Evolutionary conservation across 2,797 vertebrate genomes (phyloP).

Genomic region (Echeneis naucrates): DNA sequence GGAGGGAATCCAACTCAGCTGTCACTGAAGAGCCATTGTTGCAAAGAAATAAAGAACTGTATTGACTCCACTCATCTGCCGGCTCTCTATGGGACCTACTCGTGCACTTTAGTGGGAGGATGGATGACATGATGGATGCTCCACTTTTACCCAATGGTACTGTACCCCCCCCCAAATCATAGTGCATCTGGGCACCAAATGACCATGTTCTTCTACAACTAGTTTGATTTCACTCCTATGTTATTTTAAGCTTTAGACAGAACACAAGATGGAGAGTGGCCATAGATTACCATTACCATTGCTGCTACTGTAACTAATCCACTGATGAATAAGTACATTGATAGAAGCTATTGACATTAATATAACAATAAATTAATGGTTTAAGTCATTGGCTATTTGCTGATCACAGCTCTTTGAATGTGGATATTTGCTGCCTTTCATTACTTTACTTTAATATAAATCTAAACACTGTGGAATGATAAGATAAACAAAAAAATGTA

Average conservation of each 20-base stretch:
- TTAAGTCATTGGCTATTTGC: background rate
- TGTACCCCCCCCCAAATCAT: background rate
- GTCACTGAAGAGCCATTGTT: conserved; percentile 79
- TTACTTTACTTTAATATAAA: background rate
- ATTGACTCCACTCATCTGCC: conserved; percentile 75
- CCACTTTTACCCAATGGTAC: conserved; percentile 10
- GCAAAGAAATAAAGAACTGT: conserved; percentile 72
- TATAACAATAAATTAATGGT: background rate
- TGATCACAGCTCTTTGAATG: background rate
- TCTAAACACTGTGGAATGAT: background rate
- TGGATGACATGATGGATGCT: conserved; percentile 47
- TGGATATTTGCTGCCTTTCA: background rate
- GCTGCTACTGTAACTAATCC: background rate
- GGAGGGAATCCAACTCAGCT: conserved; percentile 69
- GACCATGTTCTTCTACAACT: background rate
- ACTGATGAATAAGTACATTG: background rate
- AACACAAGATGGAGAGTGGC: background rate
- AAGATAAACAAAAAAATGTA: background rate
- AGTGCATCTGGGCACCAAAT: background rate
- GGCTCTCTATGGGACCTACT: conserved; percentile 49
- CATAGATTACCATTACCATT: background rate
- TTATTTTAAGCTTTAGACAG: background rate
- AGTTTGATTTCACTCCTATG: conserved; percentile 6
- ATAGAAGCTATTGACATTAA: background rate
- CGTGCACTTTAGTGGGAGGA: conserved; percentile 65